Conservation (phyloP, 1,140 invertebrate genomes). For the Anthonomus grandis region DNA sequence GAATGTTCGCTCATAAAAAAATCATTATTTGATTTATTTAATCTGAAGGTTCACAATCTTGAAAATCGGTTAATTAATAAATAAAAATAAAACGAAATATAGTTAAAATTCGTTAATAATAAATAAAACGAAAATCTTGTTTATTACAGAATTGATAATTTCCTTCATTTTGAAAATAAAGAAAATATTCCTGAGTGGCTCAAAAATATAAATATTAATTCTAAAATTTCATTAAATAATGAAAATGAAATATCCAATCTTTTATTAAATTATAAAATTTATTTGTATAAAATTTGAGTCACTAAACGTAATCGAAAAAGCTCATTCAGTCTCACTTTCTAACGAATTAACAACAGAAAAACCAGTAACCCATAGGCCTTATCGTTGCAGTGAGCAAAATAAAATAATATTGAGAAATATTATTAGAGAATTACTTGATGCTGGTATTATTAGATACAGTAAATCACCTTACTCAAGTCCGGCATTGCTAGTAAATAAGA, state of each 20-base stretch:
- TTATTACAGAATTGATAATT: too few relatives aligned
- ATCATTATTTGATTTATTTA: not conserved
- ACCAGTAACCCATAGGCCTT: too few relatives aligned
- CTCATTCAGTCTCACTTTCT: not conserved
- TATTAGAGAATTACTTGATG: too few relatives aligned
- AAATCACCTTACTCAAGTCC: constrained; percentile 11
- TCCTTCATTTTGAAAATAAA: too few relatives aligned
- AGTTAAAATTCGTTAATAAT: not conserved
- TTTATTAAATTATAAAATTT: constrained; percentile 5
- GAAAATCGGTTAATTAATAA: not conserved
- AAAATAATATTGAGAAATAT: too few relatives aligned
- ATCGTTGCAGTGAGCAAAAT: too few relatives aligned
- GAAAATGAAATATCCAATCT: constrained; percentile 12
- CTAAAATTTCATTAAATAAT: constrained; percentile 8
- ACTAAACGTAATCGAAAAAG: not conserved
- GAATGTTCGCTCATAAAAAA: constrained; percentile 9
- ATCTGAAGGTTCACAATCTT: not conserved
- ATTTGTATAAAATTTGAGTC: not conserved
- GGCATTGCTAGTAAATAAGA: constrained; percentile 14
- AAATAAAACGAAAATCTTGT: constrained; percentile 6
- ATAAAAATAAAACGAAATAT: not conserved
- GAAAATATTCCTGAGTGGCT: too few relatives aligned
- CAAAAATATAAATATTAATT: not conserved
- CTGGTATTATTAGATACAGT: too few relatives aligned
- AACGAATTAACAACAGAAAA: constrained; percentile 9